These are phyloP conservation scores for Drosophila varians DNA, from an alignment of 1,140 invertebrate genomes.

Conservation along the genomic window DNA sequence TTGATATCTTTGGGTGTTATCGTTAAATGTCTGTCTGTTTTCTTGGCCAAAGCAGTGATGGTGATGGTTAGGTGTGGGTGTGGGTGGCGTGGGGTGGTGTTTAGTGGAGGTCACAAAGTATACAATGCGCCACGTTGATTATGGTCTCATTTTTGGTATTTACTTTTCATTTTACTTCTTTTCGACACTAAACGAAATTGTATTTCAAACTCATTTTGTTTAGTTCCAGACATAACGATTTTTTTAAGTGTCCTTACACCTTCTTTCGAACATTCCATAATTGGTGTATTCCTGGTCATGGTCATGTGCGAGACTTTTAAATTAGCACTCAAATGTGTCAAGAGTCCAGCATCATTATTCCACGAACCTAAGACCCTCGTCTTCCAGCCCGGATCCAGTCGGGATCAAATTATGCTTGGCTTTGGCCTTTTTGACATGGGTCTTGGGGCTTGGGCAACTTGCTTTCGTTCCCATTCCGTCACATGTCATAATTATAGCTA, in stretches of 20 bases:
- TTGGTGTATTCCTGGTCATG: conserved; percentile 15
- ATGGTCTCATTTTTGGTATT: conserved; percentile 76
- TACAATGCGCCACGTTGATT: conserved; percentile 67
- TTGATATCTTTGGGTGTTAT: conserved; percentile 81
- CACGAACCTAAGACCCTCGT: conserved; percentile 59
- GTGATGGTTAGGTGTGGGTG: too few relatives aligned
- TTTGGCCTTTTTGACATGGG: conserved; percentile 65
- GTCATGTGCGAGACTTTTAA: conserved; percentile 61
- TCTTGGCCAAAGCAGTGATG: too few relatives aligned
- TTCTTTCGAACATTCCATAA: conserved; percentile 28
- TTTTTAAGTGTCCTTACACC: not conserved
- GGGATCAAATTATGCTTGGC: conserved; percentile 49
- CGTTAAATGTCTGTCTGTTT: conserved; percentile 72
- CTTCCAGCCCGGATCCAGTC: conserved; percentile 13
- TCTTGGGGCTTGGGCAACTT: conserved; percentile 13
- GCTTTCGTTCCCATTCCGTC: conserved; percentile 32
- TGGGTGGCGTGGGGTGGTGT: not conserved
- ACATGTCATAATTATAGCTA: conserved; percentile 78
- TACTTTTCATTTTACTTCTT: conserved; percentile 66
- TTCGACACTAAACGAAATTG: conserved; percentile 16
- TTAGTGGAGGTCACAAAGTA: conserved; percentile 7
- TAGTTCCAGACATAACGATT: not conserved
- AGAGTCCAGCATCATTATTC: conserved; percentile 53
- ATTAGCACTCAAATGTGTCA: conserved; percentile 73
- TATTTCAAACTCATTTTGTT: not conserved